Conservation (phyloP, 92 coral and sea anemone genomes). For the Porites rus region DNA sequence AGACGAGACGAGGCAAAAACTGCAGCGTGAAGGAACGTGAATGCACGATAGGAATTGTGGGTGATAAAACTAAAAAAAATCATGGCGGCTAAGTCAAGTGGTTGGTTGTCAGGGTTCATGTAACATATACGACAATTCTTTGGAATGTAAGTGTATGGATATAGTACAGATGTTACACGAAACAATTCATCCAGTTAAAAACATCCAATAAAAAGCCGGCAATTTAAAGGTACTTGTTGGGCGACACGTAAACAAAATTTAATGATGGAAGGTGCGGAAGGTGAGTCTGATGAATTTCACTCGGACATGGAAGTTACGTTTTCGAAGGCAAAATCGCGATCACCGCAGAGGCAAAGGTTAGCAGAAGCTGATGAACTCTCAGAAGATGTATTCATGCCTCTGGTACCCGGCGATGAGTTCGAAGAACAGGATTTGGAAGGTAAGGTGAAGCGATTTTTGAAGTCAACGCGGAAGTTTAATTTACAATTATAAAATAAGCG, state of each 20-base stretch:
- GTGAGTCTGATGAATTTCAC: neutral
- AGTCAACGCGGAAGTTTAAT: neutral
- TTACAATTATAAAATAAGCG: no score
- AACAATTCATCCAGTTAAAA: neutral
- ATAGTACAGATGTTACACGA: neutral
- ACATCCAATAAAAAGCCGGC: neutral
- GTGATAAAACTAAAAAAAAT: neutral
- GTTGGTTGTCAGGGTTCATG: neutral
- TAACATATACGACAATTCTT: neutral
- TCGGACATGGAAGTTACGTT: neutral
- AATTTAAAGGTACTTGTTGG: neutral
- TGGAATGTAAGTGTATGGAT: neutral
- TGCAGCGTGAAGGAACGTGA: no score
- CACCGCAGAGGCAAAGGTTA: conserved; percentile 9
- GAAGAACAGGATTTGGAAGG: conserved; percentile 34
- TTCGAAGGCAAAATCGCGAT: conserved; percentile 22
- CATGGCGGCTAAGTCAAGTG: neutral
- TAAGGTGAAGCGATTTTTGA: neutral
- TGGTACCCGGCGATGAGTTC: conserved; percentile 47
- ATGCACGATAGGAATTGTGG: neutral
- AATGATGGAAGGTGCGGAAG: conserved; percentile 2
- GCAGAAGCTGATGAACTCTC: conserved; percentile 1
- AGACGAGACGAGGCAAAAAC: no score
- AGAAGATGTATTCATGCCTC: conserved; percentile 28
- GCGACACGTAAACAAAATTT: neutral